Evolutionary conservation across 2,888 invertebrate genomes (phyloP).

Genomic region (Hirtodrosophila trivittata): DNA sequence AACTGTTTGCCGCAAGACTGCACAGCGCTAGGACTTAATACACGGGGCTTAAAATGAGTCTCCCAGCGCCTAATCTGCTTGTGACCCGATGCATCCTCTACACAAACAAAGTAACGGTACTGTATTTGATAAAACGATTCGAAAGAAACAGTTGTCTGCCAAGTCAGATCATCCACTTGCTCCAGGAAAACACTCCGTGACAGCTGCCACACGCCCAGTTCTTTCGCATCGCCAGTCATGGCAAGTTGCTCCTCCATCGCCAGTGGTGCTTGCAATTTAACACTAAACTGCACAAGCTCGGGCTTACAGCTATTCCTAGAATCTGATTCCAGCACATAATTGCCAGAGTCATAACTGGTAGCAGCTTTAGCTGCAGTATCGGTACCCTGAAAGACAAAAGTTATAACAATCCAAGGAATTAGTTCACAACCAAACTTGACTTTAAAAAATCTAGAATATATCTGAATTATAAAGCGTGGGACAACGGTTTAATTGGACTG

Average conservation of each 20-base stretch:
- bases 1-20: constrained; percentile 41
- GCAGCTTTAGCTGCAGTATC: no score
- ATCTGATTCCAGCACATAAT: no score
- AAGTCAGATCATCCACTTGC: constrained; percentile 82
- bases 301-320: constrained; percentile 66
- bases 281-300: constrained; percentile 67
- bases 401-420: no score
- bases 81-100: constrained; percentile 72
- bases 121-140: constrained; percentile 85
- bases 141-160: constrained; percentile 87
- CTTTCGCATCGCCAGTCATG: constrained; percentile 88
- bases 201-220: constrained; percentile 90
- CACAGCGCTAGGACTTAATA: constrained; percentile 53
- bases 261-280: constrained; percentile 84
- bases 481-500: no score
- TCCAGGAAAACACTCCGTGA: constrained; percentile 85
- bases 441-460: no score
- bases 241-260: constrained; percentile 88
- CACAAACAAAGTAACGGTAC: constrained; percentile 81
- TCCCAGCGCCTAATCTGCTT: constrained; percentile 83
- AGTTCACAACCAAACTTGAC: no score
- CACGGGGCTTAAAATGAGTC: constrained; percentile 85
- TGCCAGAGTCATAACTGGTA: no score
- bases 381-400: no score
- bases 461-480: no score